These are phyloP conservation scores for Crax fasciolata DNA, from an alignment of 2,797 vertebrate species.

Conservation along the genomic window DNA sequence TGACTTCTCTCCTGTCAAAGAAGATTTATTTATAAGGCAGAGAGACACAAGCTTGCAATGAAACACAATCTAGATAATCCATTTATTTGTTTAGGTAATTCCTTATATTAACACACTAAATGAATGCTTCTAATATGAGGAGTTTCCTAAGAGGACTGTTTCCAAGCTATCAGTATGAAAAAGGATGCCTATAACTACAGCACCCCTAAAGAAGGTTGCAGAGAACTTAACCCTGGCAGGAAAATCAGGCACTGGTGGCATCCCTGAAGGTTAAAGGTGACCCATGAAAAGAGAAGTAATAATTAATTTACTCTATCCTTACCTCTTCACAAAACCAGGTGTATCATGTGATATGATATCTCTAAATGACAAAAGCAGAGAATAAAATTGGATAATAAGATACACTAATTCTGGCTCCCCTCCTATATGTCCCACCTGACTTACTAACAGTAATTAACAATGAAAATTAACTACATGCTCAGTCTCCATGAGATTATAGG, in stretches of 20 bases:
- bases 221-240: background rate
- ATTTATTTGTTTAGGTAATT: background rate
- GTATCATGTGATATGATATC: background rate
- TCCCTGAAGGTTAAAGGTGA: background rate
- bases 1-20: background rate
- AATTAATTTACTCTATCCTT: background rate
- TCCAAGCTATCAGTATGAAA: background rate
- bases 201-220: background rate
- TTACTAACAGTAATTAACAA: background rate
- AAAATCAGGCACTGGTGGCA: background rate
- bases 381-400: conserved; percentile 18
- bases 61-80: background rate
- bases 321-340: background rate
- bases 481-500: background rate
- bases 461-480: background rate
- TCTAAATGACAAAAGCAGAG: background rate
- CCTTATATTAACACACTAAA: background rate
- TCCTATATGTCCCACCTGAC: background rate
- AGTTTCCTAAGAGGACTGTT: background rate
- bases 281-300: background rate
- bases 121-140: background rate
- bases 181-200: background rate
- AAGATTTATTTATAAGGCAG: background rate
- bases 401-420: background rate
- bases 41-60: background rate